Base-by-base conservation (phyloP, 2,113 vertebrate species). In the Siniperca knerii region DNA sequence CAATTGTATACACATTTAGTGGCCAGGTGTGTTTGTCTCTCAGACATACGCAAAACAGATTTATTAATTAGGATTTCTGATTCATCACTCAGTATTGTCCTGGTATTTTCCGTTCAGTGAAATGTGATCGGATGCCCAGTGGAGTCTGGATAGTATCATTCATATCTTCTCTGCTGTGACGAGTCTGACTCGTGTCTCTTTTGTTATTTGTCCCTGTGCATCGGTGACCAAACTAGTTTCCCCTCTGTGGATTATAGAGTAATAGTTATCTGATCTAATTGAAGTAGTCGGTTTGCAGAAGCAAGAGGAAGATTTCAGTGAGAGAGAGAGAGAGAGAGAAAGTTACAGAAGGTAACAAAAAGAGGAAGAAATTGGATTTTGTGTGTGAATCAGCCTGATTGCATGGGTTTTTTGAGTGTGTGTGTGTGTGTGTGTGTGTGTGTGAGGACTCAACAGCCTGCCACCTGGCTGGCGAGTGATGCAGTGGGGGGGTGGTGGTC, bases 401-500 rank as follows among this genome's bases (percentile, higher is more conserved):
- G 15, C 8, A 12, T 55, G 4, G 1, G 13, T 40, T 20, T 33
- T 23, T 20, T 54, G 12, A 25, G 25, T 57, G 48, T 40, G 37
- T 74, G 71, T 75, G 71, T 46, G 69, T 40, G 69, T 55, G 52
- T 54, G 64, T 25, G 65, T 62, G 68, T 57, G 61, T 54, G 79
- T 57, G 66, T 35, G 23, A 2, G 50, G 15, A 18, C n/a, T 72
- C 75, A 77, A 15, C 67, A 71, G 58, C 46, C 16, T 77, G 76
- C 73, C 84, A 87, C 69, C 82, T 54, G 80, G 69, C 10, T 84
- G 83, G 29, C 9, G 79, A 85, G 82, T 87, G 88, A 86, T 80
- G 60, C 40, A 11, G 48, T 50, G 55, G 54, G 33, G 66, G 50
- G 44, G 1, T 33, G 33, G 62, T 48, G 68, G 18, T 77, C 79